Base-by-base conservation (phyloP, 2,113 vertebrate genomes). In the Prunella himalayana region DNA sequence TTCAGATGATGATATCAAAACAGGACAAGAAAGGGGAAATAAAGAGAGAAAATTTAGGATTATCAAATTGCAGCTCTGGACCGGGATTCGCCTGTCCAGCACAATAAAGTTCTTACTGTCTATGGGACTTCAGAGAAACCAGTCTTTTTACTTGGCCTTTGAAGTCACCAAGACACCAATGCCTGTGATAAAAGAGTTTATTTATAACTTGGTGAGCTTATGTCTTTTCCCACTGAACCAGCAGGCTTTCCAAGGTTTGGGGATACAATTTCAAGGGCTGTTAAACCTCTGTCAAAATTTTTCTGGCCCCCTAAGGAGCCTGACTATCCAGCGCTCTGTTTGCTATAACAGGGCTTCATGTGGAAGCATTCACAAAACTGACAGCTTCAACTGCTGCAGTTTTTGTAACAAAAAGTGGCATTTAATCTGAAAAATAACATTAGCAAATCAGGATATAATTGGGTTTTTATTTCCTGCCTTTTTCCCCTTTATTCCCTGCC, bases 211-310 rank as follows among this genome's bases (percentile, higher is more conserved):
- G 95, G 97, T 98, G 88, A 96, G 97, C 97, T 98, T 98, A 98
- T 98, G 98, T 97, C 98, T 96, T 98, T 98, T 98, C 96, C 95
- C 98, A 98, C 96, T 98, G 97, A 98, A 98, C 92, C 98, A 98
- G 98, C 98, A 98, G 98, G 98, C 94, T 97, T 96, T 98, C 96
- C 75, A 97, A 97, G 95, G 95, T 97, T 98, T 96, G 94, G 94
- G 94, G 98, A 98, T 98, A 98, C 97, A 97, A 98, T 98, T 98
- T 98, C 98, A 98, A 98, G 98, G 98, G 97, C 98, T 98, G 98
- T 98, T 98, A 98, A 98, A 98, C 96, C 97, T 98, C 98, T 98
- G 97, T 98, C 98, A 98, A 97, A 98, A 97, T 98, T 98, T 98
- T 97, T 97, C 96, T 97, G 98, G 92, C 98, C 98, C 97, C 98